Conservation (phyloP, 2,113 vertebrate species). For the Galbula dea region DNA sequence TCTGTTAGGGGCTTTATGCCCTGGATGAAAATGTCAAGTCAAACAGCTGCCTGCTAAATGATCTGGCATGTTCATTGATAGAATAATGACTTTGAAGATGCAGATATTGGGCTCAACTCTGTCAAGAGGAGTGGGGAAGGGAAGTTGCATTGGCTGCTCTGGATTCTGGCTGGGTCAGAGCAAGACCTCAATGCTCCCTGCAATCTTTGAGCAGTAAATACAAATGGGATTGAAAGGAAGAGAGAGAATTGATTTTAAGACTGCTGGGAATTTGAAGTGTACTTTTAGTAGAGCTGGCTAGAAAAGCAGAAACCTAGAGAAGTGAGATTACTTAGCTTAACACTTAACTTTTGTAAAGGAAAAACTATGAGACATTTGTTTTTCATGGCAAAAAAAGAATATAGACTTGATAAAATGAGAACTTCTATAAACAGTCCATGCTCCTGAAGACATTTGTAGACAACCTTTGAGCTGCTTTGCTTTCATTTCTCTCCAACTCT, state of each 20-base stretch:
- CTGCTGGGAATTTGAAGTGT: not conserved
- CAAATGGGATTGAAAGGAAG: not conserved
- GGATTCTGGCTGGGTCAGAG: not conserved
- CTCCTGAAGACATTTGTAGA: not conserved
- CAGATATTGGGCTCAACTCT: not conserved
- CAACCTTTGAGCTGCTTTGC: not conserved
- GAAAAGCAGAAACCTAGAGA: not conserved
- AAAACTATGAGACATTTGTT: not conserved
- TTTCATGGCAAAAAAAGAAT: no score
- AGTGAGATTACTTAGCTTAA: not conserved
- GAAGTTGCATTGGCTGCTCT: not conserved
- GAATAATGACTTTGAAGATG: not conserved
- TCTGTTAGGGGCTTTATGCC: not conserved
- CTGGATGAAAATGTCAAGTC: not conserved
- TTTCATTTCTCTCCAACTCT: not conserved
- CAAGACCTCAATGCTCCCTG: not conserved
- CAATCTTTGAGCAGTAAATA: not conserved
- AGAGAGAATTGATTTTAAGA: not conserved
- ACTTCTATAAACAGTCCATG: accelerated
- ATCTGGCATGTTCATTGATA: not conserved
- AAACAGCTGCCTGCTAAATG: conserved; percentile 22
- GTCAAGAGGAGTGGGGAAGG: not conserved
- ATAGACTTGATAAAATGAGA: not conserved
- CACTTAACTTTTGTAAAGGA: not conserved
- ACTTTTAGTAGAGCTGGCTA: not conserved